A percentile compares a stretch with the other conserved stretches of the same genome.
phyloP scores from a whole-genome alignment of 2,113 vertebrate species.

The Lethenteron reissneri region DNA sequence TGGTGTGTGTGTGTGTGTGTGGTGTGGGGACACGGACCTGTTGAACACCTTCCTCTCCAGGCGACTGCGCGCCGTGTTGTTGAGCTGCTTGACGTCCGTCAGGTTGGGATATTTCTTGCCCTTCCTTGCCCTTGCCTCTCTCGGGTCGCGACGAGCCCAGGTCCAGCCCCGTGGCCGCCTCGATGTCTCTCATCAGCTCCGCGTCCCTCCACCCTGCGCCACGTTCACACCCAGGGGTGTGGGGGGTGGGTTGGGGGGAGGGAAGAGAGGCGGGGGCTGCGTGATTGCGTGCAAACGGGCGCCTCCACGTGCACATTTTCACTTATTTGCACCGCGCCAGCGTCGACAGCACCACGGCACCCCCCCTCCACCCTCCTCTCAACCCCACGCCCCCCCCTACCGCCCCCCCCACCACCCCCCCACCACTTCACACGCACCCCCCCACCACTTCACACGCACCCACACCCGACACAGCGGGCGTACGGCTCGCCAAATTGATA shows the following conservation, averaged over 20 bases:
- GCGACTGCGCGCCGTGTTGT: slow-evolving; percentile 41
- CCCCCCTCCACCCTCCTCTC: slow-evolving; percentile 1
- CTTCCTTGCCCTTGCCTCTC: slow-evolving; percentile 24
- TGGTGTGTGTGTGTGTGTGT: neutral
- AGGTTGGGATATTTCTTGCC: slow-evolving; percentile 47
- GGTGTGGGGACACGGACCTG: slow-evolving; percentile 33
- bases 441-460: no score
- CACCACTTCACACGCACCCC: neutral
- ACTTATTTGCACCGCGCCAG: no score
- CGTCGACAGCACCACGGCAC: neutral
- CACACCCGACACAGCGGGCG: no score
- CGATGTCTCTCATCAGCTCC: slow-evolving; percentile 62
- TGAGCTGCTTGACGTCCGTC: slow-evolving; percentile 48
- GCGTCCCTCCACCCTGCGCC: slow-evolving; percentile 53
- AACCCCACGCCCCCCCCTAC: neutral
- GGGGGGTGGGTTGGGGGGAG: slow-evolving; percentile 2
- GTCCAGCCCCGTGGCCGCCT: slow-evolving; percentile 49
- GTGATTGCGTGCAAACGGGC: neutral
- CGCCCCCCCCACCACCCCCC: neutral
- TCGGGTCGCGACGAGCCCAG: slow-evolving; percentile 41
- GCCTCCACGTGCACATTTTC: no score
- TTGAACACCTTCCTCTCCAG: slow-evolving; percentile 67
- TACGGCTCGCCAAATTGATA: no score
- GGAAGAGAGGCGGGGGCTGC: slow-evolving; percentile 1
- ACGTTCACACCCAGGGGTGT: slow-evolving; percentile 3